These are phyloP conservation scores for Dryobotodes eremita DNA, from an alignment of 2,888 invertebrate genomes.

Conservation along the genomic window DNA sequence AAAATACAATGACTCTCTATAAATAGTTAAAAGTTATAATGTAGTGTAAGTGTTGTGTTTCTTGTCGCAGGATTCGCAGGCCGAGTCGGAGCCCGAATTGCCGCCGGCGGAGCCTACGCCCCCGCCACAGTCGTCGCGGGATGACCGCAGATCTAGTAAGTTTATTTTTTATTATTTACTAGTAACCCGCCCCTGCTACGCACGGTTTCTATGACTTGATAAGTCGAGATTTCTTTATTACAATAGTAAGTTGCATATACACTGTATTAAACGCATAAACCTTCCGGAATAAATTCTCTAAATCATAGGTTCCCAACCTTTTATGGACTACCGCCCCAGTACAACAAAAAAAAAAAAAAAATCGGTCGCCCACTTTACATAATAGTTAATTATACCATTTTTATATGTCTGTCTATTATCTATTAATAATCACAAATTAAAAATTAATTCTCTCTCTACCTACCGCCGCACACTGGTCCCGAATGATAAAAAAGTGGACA, in stretches of 20 bases:
- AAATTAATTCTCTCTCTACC: no score
- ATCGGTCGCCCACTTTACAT: no score
- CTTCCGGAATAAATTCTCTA: not conserved
- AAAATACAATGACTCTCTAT: not conserved
- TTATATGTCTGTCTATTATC: no score
- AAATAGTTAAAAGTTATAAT: slow-evolving; percentile 17
- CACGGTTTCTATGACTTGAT: not conserved
- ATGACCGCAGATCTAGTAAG: slow-evolving; percentile 75
- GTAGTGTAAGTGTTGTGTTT: slow-evolving; percentile 65
- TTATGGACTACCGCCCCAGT: no score
- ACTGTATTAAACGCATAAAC: not conserved
- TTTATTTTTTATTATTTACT: not conserved
- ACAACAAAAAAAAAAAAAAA: no score
- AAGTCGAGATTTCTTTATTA: not conserved
- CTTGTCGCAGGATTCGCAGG: slow-evolving; percentile 88
- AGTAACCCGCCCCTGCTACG: not conserved
- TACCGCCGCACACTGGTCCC: no score
- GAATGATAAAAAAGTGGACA: no score
- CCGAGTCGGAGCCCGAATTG: slow-evolving; percentile 88
- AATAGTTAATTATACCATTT: no score
- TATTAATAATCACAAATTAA: no score
- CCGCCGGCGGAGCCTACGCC: slow-evolving; percentile 81
- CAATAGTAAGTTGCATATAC: not conserved
- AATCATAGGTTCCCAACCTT: no score
- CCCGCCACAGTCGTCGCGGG: slow-evolving; percentile 62